Conservation (phyloP, 2,888 invertebrate genomes). For the Actias luna region DNA sequence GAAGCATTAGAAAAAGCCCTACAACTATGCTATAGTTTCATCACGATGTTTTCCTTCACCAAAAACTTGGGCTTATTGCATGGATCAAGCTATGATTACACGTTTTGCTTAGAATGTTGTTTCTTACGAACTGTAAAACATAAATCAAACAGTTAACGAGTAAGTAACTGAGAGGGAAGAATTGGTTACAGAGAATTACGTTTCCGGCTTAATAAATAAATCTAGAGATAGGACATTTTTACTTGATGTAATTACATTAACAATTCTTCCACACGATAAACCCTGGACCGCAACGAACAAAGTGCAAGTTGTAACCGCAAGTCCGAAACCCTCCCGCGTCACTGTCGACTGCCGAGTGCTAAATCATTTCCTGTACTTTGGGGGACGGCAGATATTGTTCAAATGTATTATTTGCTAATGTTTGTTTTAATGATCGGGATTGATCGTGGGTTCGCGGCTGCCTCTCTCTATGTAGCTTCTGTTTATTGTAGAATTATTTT, state of each 20-base stretch:
- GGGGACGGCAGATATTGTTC: conserved; percentile 11
- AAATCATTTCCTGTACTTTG: conserved; percentile 35
- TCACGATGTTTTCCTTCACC: no score
- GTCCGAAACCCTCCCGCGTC: conserved; percentile 21
- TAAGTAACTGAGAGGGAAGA: background rate
- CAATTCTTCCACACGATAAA: conserved; percentile 24
- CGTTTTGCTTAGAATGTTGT: no score
- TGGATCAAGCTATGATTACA: no score
- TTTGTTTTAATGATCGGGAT: conserved; percentile 6
- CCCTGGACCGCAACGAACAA: conserved; percentile 18
- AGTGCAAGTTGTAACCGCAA: conserved; percentile 15
- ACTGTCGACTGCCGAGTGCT: conserved; percentile 21
- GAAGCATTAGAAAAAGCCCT: no score
- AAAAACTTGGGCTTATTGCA: no score
- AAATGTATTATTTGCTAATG: conserved; percentile 13
- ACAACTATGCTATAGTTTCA: no score
- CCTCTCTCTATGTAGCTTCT: background rate
- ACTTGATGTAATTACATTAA: conserved; percentile 18
- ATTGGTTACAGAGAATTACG: background rate
- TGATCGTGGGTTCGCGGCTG: background rate
- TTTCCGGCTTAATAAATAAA: background rate
- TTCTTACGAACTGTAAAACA: no score
- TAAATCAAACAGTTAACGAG: background rate
- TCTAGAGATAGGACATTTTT: background rate
- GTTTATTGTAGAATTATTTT: background rate